Evolutionary conservation across 30 jellyfish, hydroid and myxozoan genomes (phyloP).

Genomic region (Pelagia noctiluca): DNA sequence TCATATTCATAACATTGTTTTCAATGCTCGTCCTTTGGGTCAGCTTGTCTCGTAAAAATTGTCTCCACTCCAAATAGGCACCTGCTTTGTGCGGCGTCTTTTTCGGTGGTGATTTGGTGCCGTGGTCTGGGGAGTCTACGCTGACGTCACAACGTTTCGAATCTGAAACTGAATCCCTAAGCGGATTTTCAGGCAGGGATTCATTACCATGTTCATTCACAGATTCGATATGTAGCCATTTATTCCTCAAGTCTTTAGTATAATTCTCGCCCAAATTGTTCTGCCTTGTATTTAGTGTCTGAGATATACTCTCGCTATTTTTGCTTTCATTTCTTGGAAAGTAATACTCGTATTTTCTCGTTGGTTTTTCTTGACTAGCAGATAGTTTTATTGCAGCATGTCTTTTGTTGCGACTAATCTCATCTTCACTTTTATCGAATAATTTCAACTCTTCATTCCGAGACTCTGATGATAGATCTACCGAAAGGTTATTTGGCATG

Average conservation of each 20-base stretch:
- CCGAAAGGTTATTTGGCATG: too few species aligned
- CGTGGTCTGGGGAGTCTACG: neutral
- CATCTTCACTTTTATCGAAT: neutral
- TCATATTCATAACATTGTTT: too few species aligned
- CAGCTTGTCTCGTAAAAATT: slow-evolving; percentile 47
- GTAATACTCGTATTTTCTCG: slow-evolving; percentile 29
- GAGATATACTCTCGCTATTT: neutral
- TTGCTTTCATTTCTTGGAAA: slow-evolving; percentile 38
- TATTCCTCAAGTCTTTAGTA: too few species aligned
- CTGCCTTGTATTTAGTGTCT: neutral
- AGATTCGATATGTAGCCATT: too few species aligned
- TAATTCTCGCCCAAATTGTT: neutral
- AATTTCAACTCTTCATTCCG: too few species aligned
- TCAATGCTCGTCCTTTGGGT: neutral
- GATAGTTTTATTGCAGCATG: neutral
- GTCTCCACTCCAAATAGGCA: slow-evolving; percentile 64
- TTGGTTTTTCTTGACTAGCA: neutral
- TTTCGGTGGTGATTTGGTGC: neutral
- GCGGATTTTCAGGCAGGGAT: too few species aligned
- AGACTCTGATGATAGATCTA: too few species aligned
- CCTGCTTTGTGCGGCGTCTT: slow-evolving; percentile 43
- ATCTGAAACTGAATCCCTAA: too few species aligned
- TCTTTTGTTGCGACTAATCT: neutral
- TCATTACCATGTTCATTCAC: too few species aligned
- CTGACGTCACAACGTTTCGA: too few species aligned